Conservation (phyloP, 2,888 invertebrate species). For the Lacanobia oleracea region DNA sequence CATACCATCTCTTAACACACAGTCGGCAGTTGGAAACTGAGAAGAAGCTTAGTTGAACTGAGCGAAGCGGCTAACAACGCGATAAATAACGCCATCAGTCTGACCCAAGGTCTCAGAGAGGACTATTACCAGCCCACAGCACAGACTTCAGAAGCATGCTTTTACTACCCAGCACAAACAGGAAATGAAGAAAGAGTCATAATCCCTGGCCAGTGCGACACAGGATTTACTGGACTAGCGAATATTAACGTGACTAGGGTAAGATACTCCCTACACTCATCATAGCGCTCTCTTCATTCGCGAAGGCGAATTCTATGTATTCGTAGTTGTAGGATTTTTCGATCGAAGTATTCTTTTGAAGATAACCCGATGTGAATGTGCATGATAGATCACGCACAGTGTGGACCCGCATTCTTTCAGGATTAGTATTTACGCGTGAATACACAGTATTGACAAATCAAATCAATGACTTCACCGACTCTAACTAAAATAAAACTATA, state of each 20-base stretch:
- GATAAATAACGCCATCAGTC: not conserved
- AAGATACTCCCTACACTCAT: conserved; percentile 45
- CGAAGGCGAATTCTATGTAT: too few relatives aligned
- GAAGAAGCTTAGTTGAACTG: conserved; percentile 70
- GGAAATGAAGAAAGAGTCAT: conserved; percentile 10
- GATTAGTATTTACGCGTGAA: too few relatives aligned
- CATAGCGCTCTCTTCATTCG: not conserved
- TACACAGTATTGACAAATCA: too few relatives aligned
- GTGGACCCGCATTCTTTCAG: too few relatives aligned
- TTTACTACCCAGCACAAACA: not conserved
- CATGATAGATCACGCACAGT: too few relatives aligned
- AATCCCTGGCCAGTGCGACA: conserved; percentile 37
- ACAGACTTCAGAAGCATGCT: conserved; percentile 63
- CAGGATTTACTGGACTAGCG: conserved; percentile 3
- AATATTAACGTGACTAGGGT: conserved; percentile 63
- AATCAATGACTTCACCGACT: too few relatives aligned
- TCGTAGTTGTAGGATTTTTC: too few relatives aligned
- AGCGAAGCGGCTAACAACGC: conserved; percentile 68
- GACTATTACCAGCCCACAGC: conserved; percentile 75
- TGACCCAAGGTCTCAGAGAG: conserved; percentile 28
- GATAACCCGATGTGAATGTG: too few relatives aligned
- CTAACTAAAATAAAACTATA: too few relatives aligned
- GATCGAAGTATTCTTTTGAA: not conserved
- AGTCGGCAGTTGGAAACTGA: conserved; percentile 86
- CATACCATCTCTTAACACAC: conserved; percentile 31